Percentiles rank a stretch among this genome's conserved stretches.
Evolutionary conservation across 2,113 vertebrate species (phyloP).

Genomic region (Tragelaphus scriptus): DNA sequence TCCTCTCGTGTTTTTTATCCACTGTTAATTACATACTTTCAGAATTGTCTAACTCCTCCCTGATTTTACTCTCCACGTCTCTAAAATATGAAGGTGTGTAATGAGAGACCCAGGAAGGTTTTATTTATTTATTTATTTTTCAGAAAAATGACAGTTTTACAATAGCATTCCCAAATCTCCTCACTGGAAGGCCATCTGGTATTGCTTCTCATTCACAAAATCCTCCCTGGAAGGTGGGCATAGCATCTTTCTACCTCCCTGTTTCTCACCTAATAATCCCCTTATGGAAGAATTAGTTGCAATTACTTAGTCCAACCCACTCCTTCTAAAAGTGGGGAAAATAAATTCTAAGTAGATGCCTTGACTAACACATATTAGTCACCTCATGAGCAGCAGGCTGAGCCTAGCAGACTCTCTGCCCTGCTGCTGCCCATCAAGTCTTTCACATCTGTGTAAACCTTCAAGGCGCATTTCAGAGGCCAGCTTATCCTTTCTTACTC

Average conservation of each 20-base stretch:
- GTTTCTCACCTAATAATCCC: background rate
- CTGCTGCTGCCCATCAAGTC: accelerated
- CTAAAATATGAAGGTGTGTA: background rate
- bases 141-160: background rate
- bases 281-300: background rate
- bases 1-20: background rate
- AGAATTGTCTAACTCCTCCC: background rate
- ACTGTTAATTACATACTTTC: background rate
- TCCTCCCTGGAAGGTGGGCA: background rate
- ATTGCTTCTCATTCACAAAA: background rate
- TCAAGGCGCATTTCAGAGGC: background rate
- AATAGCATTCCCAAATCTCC: background rate
- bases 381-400: background rate
- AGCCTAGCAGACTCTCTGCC: background rate
- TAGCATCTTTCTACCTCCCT: background rate
- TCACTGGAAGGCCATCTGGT: background rate
- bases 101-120: background rate
- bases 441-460: background rate
- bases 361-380: background rate
- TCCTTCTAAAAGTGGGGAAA: background rate
- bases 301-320: background rate
- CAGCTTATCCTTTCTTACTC: background rate
- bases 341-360: background rate
- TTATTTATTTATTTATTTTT: background rate
- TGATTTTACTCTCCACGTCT: background rate